Conservation (phyloP, 1,140 invertebrate species). For the Dryas iulia region DNA sequence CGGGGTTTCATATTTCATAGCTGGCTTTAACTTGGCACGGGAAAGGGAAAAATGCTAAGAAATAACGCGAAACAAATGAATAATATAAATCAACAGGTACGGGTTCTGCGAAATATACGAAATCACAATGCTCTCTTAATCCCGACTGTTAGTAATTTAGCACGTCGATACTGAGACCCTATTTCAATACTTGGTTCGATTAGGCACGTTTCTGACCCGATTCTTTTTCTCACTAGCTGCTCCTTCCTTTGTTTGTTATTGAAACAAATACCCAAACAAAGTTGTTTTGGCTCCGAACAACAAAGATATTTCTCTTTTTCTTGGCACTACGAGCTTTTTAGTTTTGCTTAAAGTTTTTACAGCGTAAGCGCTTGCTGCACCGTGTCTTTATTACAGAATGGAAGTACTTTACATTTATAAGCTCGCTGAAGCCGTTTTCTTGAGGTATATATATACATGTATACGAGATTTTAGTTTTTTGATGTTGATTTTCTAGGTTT, state of each 20-base stretch:
- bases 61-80: conserved; percentile 41
- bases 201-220: conserved; percentile 53
- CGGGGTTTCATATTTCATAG: conserved; percentile 27
- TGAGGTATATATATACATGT: conserved; percentile 17
- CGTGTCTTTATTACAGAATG: conserved; percentile 36
- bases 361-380: conserved; percentile 28
- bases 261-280: conserved; percentile 62
- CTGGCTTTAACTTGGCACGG: conserved; percentile 19
- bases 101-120: conserved; percentile 41
- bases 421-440: conserved; percentile 33
- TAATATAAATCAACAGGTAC: conserved; percentile 51
- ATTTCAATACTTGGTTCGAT: conserved; percentile 40
- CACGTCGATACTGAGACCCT: conserved; percentile 40
- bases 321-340: conserved; percentile 31
- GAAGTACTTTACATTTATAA: conserved; percentile 39
- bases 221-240: conserved; percentile 31
- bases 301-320: conserved; percentile 56
- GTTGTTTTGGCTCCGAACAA: conserved; percentile 71
- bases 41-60: conserved; percentile 21
- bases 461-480: conserved; percentile 9
- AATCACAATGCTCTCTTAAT: conserved; percentile 60
- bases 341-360: conserved; percentile 37
- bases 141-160: conserved; percentile 44
- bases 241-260: conserved; percentile 64
- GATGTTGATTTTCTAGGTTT: not conserved